phyloP scores from a whole-genome alignment of 2,888 invertebrate genomes.

The Philereme transversata region DNA sequence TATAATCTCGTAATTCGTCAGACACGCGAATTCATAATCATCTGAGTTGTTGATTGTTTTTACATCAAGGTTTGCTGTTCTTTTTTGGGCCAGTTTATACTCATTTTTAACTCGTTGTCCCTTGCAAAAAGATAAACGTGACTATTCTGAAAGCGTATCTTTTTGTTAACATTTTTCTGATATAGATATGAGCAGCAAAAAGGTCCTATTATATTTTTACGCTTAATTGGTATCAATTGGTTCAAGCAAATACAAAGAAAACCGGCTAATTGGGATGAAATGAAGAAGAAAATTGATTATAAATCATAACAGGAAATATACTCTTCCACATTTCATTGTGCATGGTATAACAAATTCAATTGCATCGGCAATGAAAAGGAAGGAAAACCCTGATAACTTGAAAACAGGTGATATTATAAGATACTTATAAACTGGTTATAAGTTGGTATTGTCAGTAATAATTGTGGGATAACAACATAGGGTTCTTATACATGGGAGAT shows the following conservation, averaged over 20 bases:
- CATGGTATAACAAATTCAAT: background rate
- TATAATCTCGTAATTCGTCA: conserved; percentile 15
- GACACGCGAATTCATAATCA: conserved; percentile 25
- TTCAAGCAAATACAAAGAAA: conserved; percentile 10
- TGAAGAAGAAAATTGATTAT: conserved; percentile 9
- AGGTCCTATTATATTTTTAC: conserved; percentile 12
- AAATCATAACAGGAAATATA: conserved; percentile 7
- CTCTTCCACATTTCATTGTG: conserved; percentile 3
- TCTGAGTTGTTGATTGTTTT: conserved; percentile 5
- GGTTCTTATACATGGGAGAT: conserved; percentile 20
- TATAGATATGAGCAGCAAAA: background rate
- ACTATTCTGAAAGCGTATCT: background rate
- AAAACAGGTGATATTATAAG: conserved; percentile 13
- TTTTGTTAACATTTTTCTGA: background rate
- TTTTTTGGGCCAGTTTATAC: background rate
- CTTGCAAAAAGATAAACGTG: background rate
- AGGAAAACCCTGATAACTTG: conserved; percentile 17
- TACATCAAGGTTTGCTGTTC: background rate
- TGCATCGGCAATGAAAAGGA: conserved; percentile 5
- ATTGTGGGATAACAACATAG: conserved; percentile 26
- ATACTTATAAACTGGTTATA: conserved; percentile 15
- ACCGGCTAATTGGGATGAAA: conserved; percentile 11
- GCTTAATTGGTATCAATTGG: conserved; percentile 12
- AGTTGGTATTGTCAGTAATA: conserved; percentile 23
- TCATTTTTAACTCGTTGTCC: background rate